Percentiles rank a stretch among this genome's conserved stretches.
phyloP scores from a whole-genome alignment of 1,140 invertebrate species.

The Colletes latitarsis region DNA sequence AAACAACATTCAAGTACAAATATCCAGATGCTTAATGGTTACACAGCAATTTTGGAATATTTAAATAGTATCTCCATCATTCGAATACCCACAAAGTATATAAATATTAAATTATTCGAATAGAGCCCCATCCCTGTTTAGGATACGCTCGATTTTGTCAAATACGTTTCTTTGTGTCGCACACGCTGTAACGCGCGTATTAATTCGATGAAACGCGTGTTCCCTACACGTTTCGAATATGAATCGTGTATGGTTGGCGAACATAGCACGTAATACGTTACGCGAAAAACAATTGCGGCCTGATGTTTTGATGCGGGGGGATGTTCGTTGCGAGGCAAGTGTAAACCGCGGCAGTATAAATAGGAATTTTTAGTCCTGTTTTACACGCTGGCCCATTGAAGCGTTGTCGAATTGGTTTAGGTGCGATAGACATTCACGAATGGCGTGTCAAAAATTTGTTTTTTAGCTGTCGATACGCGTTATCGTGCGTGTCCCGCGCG shows the following conservation, averaged over 20 bases:
- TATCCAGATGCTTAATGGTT: too few relatives aligned
- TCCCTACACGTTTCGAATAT: neutral
- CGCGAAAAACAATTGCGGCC: neutral
- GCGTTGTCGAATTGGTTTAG: slow-evolving; percentile 42
- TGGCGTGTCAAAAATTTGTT: slow-evolving; percentile 65
- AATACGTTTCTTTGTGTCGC: too few relatives aligned
- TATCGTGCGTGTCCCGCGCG: slow-evolving; percentile 37
- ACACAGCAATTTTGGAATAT: too few relatives aligned
- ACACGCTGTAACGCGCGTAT: neutral
- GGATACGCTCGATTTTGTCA: too few relatives aligned
- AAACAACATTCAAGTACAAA: too few relatives aligned
- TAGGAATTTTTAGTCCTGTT: slow-evolving; percentile 17
- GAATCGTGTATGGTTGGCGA: neutral
- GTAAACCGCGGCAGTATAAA: neutral
- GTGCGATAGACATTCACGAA: slow-evolving; percentile 52
- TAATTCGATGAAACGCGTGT: neutral
- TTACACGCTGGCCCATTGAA: slow-evolving; percentile 31
- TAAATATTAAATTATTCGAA: too few relatives aligned
- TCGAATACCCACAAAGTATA: too few relatives aligned
- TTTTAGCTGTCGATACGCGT: slow-evolving; percentile 59
- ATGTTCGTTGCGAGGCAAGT: neutral
- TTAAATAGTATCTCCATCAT: too few relatives aligned
- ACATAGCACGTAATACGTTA: neutral
- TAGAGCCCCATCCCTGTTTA: too few relatives aligned
- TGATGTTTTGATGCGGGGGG: neutral